phyloP scores from a whole-genome alignment of 2,797 vertebrate genomes.

The Leucoraja ocellata region DNA sequence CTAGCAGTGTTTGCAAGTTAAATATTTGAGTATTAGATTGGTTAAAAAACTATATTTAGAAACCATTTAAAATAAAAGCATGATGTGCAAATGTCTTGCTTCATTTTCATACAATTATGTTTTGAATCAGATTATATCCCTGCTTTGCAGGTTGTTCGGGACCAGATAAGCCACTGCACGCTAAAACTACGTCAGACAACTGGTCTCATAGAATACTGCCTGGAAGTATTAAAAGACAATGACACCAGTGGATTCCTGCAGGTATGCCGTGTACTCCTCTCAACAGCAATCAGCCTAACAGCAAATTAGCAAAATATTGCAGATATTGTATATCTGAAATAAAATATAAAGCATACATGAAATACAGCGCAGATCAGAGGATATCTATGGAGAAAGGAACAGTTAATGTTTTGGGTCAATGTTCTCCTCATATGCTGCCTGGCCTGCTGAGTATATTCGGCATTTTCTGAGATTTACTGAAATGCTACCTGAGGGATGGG shows the following conservation, averaged over 20 bases:
- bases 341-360: too few relatives aligned
- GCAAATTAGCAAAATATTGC: neutral
- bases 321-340: too few relatives aligned
- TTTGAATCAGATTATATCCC: neutral
- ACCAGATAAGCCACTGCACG: constrained; percentile 97
- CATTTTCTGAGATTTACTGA: neutral
- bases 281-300: neutral
- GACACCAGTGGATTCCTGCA: constrained; percentile 92
- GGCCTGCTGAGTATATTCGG: neutral
- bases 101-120: neutral
- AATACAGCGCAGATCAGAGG: too few relatives aligned
- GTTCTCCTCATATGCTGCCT: neutral
- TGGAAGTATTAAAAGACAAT: constrained; percentile 94
- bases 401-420: too few relatives aligned
- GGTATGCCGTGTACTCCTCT: constrained; percentile 55
- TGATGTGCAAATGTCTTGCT: neutral
- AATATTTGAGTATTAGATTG: neutral
- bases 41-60: neutral
- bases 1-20: neutral
- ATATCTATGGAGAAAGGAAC: too few relatives aligned
- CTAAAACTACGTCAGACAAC: constrained; percentile 94
- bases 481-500: neutral
- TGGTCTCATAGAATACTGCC: constrained; percentile 94
- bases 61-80: neutral
- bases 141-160: constrained; percentile 78